These are phyloP conservation scores for Poecilia picta DNA, from an alignment of 2,797 vertebrate genomes.

Conservation along the genomic window DNA sequence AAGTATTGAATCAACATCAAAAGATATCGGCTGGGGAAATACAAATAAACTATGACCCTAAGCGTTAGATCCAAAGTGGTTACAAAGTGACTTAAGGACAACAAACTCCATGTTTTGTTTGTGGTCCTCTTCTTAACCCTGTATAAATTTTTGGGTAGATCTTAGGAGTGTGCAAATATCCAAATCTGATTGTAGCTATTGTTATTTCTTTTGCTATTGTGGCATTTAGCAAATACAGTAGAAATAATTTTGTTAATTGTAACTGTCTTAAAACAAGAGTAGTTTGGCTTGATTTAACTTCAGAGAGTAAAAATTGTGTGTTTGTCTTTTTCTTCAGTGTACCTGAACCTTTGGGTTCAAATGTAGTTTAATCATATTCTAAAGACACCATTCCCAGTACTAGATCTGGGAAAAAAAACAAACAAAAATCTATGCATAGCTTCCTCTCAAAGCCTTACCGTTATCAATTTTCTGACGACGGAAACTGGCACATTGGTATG, in stretches of 20 bases:
- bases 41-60: too few relatives aligned
- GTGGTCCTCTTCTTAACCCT: too few relatives aligned
- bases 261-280: background rate
- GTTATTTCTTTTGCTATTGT: background rate
- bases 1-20: background rate
- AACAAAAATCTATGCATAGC: background rate
- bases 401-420: background rate
- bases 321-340: background rate
- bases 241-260: background rate
- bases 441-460: slow-evolving; percentile 48
- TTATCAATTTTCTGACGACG: slow-evolving; percentile 59
- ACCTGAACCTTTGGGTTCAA: background rate
- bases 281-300: background rate
- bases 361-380: background rate
- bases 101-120: too few relatives aligned
- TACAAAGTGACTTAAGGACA: too few relatives aligned
- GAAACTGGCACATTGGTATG: slow-evolving; percentile 73
- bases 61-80: too few relatives aligned
- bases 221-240: background rate
- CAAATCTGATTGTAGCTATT: too few relatives aligned
- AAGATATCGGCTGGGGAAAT: background rate
- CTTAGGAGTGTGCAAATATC: too few relatives aligned
- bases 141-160: too few relatives aligned
- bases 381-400: background rate
- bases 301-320: background rate